Evolutionary conservation across 2,888 invertebrate species (phyloP), one percentile per base, ranked within the genome.

Genomic region (Camponotus fellah): DNA sequence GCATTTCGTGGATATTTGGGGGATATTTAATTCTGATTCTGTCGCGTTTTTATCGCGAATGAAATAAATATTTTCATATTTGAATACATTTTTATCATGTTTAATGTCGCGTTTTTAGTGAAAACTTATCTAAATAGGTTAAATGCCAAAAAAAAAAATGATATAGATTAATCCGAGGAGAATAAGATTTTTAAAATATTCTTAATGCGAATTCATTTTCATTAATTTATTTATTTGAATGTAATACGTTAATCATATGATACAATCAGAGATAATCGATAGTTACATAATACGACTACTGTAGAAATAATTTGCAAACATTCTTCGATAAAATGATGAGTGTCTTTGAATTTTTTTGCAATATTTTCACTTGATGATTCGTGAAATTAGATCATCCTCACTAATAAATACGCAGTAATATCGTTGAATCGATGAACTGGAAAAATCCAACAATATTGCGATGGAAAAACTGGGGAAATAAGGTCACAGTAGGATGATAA

Each of bases 401-500:
- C 43, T 9, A n/a, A 68, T 6, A 40, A 21, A 60, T 71, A 2
- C 6, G 53, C 14, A 17, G 1, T 5, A 43, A 21, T 10, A 17
- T 8, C 37, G 6, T 65, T 26, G 53, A 65, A 64, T 76, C 84
- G 74, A 60, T 80, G 84, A 87, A 87, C 79, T 62, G 75, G 66
- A 85, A 85, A 87, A 87, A 86, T 84, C 68, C 21, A 37, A 40
- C 71, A 65, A 62, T 77, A 82, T 65, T 53, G 76, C 66, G 62
- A 4, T 53, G 76, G 32, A 68, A 69, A 75, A 84, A 87, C 84
- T 69, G 65, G 34, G 62, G 62, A 86, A 77, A 58, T 91, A 91
- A 92, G 90, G 89, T 88, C 90, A 10, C 56, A 62, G 56, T 60
- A 53, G 71, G 53, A 64, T 88, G 86, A 26, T 26, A 26, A 83